Conservation (phyloP, 1,140 invertebrate species). For the Heliconius nattereri region DNA sequence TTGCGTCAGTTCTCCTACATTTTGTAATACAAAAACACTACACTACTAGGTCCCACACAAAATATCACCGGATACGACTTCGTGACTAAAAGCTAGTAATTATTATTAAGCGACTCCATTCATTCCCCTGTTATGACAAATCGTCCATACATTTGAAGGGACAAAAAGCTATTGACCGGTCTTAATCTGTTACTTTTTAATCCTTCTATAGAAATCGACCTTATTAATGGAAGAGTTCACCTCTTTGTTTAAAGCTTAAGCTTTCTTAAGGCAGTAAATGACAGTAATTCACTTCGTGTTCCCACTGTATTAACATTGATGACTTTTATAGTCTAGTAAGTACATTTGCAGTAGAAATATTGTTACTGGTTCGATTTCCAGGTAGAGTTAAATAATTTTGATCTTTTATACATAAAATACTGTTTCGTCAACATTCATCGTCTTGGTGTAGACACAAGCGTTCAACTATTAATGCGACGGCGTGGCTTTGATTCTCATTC, state of each 20-base stretch:
- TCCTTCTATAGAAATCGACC: constrained; percentile 12
- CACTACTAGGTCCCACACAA: neutral
- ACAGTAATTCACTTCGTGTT: neutral
- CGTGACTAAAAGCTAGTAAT: constrained; percentile 26
- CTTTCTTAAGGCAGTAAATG: neutral
- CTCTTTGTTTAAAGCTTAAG: neutral
- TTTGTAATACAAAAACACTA: neutral
- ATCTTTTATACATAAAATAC: neutral
- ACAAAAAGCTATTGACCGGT: constrained; percentile 15
- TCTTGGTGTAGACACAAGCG: no score
- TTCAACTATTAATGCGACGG: no score
- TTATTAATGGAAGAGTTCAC: constrained; percentile 11
- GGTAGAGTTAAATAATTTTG: neutral
- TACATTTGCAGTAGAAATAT: neutral
- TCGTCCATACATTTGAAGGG: constrained; percentile 10
- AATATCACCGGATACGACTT: constrained; percentile 20
- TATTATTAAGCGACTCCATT: constrained; percentile 28
- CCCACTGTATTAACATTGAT: constrained; percentile 2
- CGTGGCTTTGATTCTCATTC: no score
- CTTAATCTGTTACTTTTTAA: constrained; percentile 13
- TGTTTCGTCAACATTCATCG: neutral
- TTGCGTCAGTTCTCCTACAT: neutral
- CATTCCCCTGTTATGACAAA: constrained; percentile 27
- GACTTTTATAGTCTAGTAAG: neutral
- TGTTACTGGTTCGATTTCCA: neutral